phyloP scores from a whole-genome alignment of 2,113 vertebrate genomes.

The Trichomycterus rosablanca region DNA sequence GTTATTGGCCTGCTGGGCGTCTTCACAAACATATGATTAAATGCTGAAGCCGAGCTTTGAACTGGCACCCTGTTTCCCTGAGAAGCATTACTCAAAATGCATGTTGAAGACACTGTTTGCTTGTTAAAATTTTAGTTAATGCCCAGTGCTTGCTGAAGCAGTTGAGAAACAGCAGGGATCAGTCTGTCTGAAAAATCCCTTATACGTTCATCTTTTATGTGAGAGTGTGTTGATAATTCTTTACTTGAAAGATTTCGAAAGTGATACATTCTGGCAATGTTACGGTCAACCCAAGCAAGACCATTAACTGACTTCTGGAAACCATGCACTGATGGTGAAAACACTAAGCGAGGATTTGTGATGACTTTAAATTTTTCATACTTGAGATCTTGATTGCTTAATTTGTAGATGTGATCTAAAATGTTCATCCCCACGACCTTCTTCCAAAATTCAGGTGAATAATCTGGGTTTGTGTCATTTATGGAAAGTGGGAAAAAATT shows the following conservation, averaged over 20 bases:
- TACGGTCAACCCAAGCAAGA: constrained; percentile 25
- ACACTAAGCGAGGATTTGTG: constrained; percentile 50
- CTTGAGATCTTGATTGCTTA: neutral
- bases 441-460: constrained; percentile 47
- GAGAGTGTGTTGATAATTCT: accelerated
- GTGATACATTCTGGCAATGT: constrained; percentile 51
- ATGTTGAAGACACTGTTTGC: too few relatives aligned
- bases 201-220: constrained; percentile 35
- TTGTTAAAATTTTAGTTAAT: neutral
- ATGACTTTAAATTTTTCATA: constrained; percentile 46
- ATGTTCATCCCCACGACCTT: constrained; percentile 59
- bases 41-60: too few relatives aligned
- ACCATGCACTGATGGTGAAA: constrained; percentile 43
- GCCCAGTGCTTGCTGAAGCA: constrained; percentile 23
- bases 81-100: too few relatives aligned
- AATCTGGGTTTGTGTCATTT: accelerated
- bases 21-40: too few relatives aligned
- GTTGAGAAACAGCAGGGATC: constrained; percentile 26
- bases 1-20: too few relatives aligned
- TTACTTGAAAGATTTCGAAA: neutral
- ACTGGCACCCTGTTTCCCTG: too few relatives aligned
- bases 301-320: neutral
- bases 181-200: constrained; percentile 33
- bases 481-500: constrained; percentile 51
- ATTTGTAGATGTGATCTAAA: constrained; percentile 55